Evolutionary conservation across 2,888 invertebrate species (phyloP).

Genomic region (Polymixis flavicincta): DNA sequence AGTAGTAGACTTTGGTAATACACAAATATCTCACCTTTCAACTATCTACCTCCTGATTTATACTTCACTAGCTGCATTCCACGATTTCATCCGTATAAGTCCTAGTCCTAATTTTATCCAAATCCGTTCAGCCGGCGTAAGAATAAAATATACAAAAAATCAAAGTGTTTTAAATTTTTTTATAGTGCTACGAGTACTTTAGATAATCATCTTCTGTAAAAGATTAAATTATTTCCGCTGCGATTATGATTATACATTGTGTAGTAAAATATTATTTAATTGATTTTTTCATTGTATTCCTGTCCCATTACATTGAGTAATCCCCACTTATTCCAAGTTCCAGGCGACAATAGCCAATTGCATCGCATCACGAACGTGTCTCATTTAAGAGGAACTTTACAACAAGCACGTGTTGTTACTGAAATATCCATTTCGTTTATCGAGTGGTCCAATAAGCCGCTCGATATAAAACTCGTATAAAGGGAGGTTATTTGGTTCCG

Average conservation of each 20-base stretch:
- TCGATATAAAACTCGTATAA: slow-evolving; percentile 85
- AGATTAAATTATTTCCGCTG: neutral
- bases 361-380: slow-evolving; percentile 38
- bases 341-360: slow-evolving; percentile 45
- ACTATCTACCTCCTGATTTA: neutral
- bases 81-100: no score
- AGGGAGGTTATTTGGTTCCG: slow-evolving; percentile 86
- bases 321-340: slow-evolving; percentile 31
- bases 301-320: slow-evolving; percentile 12
- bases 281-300: neutral
- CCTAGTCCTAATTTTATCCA: no score
- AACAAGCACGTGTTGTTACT: slow-evolving; percentile 52
- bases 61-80: neutral
- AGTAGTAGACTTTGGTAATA: neutral
- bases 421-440: slow-evolving; percentile 68
- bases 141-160: no score
- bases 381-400: slow-evolving; percentile 52
- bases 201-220: neutral
- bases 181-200: no score
- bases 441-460: slow-evolving; percentile 77
- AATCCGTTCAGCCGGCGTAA: no score
- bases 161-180: no score
- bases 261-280: neutral
- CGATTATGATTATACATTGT: neutral
- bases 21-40: neutral